Conservation (phyloP, 2,888 invertebrate species). For the Pterostichus madidus region DNA sequence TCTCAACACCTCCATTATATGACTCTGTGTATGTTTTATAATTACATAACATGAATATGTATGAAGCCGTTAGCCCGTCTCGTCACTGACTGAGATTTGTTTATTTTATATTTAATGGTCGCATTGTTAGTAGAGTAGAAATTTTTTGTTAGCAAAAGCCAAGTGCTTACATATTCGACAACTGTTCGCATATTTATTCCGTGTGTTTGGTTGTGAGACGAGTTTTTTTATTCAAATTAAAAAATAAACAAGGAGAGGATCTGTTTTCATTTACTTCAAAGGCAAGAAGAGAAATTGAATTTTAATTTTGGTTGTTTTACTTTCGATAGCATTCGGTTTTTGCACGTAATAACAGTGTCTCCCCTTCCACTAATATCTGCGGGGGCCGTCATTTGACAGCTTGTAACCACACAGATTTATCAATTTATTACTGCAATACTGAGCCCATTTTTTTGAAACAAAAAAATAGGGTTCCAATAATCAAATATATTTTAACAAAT, state of each 20-base stretch:
- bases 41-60: conserved; percentile 41
- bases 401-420: no score
- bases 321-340: not conserved
- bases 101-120: conserved; percentile 45
- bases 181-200: conserved; percentile 38
- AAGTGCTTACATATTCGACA: conserved; percentile 35
- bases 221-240: conserved; percentile 34
- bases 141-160: conserved; percentile 27
- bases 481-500: no score
- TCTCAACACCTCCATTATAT: not conserved
- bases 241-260: conserved; percentile 10
- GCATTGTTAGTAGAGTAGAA: conserved; percentile 36
- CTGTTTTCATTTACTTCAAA: not conserved
- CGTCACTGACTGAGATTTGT: conserved; percentile 33
- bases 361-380: no score
- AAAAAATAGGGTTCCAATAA: no score
- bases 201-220: conserved; percentile 14
- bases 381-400: no score
- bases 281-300: not conserved
- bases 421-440: no score
- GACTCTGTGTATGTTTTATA: conserved; percentile 11
- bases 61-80: conserved; percentile 22
- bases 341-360: not conserved
- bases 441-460: no score
- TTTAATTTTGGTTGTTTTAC: not conserved